Conservation (phyloP, 2,113 vertebrate genomes). For the Eolophus roseicapilla region DNA sequence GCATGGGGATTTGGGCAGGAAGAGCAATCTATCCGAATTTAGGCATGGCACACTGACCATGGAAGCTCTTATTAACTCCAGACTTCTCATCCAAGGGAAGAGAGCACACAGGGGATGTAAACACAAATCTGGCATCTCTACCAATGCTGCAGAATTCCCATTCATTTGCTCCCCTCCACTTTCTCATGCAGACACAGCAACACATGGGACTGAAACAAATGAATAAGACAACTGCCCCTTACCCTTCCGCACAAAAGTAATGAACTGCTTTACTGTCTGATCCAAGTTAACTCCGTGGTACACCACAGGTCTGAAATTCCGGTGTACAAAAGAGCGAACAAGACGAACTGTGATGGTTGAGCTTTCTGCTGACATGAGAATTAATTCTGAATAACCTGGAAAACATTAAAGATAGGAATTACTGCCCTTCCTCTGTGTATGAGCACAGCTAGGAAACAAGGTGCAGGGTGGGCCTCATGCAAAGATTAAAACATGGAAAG, state of each 20-base stretch:
- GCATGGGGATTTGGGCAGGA: neutral
- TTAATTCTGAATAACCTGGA: slow-evolving; percentile 1
- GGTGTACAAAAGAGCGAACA: slow-evolving; percentile 88
- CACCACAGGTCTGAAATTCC: slow-evolving; percentile 87
- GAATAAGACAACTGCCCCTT: neutral
- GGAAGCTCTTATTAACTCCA: neutral
- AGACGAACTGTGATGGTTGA: slow-evolving; percentile 87
- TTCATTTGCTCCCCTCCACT: neutral
- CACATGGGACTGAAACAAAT: rapidly evolving
- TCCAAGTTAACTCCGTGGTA: slow-evolving; percentile 79
- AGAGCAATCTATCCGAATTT: neutral
- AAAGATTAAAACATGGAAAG: neutral
- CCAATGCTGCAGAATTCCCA: neutral
- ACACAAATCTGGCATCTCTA: neutral
- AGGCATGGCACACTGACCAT: neutral
- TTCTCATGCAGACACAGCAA: neutral
- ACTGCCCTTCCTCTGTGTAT: neutral
- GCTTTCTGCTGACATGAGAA: slow-evolving; percentile 73
- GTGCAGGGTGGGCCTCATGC: neutral
- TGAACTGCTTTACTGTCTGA: slow-evolving; percentile 86
- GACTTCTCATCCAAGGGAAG: neutral
- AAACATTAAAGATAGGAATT: neutral
- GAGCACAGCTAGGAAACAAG: neutral
- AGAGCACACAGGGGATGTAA: neutral
- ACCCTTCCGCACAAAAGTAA: slow-evolving; percentile 81